Base-by-base conservation (phyloP, 1,140 invertebrate genomes). In the Phortica variegata region DNA sequence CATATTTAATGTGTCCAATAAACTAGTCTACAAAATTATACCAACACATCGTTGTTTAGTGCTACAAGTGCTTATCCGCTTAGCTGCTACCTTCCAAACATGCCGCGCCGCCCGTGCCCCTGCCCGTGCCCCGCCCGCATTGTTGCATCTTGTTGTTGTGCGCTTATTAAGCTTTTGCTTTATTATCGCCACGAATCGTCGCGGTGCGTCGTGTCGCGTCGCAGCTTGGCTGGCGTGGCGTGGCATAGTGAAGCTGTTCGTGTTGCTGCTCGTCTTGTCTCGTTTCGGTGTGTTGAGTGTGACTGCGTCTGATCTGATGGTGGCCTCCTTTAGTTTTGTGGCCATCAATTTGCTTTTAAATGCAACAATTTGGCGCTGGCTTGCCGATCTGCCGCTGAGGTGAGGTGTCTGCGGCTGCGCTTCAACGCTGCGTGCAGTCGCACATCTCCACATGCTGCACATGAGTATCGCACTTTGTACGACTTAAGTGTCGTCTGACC, bases 1-100 rank as follows among this genome's bases (percentile, higher is more conserved):
- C 70, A 74, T 74, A 74, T 73, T 73, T 74, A 74, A 74, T 74
- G 71, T 73, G 71, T 71, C 66, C 71, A 74, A 74, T 74, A 74
- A 74, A 74, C 63, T 71, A 69, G 58, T 69, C 59, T 69, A 74
- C 63, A 71, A 74, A 74, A 73, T 71, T 73, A 68, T 70, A 70
- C 61, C 61, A 72, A 68, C 63, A 68, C 65, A 66, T 68, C 63
- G 63, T 68, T 69, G 63, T 53, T 68, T 69, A 63, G 60, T n/a
- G n/a, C n/a, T n/a, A n/a, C n/a, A n/a, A n/a, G n/a, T n/a, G 47
- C 61, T 44, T 23, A 34, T n/a, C 12, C 36, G 6, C 21, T 41
- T 42, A 44, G 41, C 15, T 16, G 4, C 6, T 7, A 16, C 5
- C 0, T 34, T 9, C n/a, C 7, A 16, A 2, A 3, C 31, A 5